These are phyloP conservation scores for Semnornis frantzii DNA, from an alignment of 2,113 vertebrate genomes.

Conservation along the genomic window DNA sequence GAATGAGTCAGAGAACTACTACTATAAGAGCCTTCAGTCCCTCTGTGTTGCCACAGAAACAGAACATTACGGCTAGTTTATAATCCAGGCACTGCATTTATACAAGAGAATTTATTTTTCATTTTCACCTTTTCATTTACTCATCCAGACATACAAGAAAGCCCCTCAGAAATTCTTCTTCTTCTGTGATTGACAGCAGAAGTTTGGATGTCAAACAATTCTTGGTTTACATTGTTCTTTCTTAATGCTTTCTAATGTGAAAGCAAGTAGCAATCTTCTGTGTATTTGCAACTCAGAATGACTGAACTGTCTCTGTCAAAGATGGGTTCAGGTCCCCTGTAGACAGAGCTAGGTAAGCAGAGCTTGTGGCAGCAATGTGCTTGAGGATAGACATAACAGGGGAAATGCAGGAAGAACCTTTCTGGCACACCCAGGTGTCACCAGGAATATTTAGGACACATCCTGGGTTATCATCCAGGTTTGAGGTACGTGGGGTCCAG, in stretches of 20 bases:
- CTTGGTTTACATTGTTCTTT: background rate
- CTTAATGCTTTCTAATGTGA: background rate
- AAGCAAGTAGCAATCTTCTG: background rate
- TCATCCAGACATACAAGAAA: constrained; percentile 24
- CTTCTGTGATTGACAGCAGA: background rate
- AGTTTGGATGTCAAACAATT: background rate
- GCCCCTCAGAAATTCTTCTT: constrained; percentile 23
- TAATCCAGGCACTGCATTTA: constrained; percentile 53
- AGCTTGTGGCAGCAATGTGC: background rate
- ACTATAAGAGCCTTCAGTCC: constrained; percentile 22
- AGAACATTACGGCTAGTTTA: constrained; percentile 55
- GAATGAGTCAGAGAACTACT: constrained; percentile 53
- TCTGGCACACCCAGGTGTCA: background rate
- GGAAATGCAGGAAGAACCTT: background rate
- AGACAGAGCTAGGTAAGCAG: background rate
- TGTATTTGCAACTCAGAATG: background rate
- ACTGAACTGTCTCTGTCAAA: background rate
- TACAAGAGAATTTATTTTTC: constrained; percentile 52
- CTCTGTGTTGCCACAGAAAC: constrained; percentile 54
- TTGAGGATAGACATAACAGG: rapidly evolving
- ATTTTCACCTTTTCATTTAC: constrained; percentile 53
- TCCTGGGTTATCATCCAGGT: background rate
- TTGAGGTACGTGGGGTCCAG: background rate
- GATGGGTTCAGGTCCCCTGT: background rate
- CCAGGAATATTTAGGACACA: background rate